A percentile compares a stretch with the other conserved stretches of the same genome.
phyloP scores from a whole-genome alignment of 2,113 vertebrate genomes.

The Engraulis encrasicolus region DNA sequence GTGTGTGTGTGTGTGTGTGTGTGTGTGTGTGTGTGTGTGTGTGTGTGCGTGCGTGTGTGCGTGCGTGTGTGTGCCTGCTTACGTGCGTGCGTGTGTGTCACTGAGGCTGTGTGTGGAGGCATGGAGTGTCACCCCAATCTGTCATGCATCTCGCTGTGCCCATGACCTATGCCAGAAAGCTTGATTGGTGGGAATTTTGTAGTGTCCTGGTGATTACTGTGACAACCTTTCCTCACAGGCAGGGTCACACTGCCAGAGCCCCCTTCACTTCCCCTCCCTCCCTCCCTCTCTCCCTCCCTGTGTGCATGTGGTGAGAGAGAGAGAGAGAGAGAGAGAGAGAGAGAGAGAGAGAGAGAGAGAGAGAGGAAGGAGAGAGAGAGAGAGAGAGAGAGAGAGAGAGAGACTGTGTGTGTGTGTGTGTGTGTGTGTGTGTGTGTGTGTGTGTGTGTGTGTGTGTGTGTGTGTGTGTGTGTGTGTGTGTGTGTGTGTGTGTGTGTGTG shows the following conservation, averaged over 20 bases:
- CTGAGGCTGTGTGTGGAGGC: neutral
- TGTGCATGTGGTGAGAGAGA: no score
- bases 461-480: no score
- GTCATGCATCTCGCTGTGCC: neutral
- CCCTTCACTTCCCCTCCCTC: neutral
- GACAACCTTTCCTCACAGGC: neutral
- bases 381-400: neutral
- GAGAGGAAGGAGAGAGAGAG: neutral
- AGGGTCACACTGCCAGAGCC: neutral
- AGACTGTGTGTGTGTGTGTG: no score
- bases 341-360: no score
- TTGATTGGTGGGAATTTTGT: neutral
- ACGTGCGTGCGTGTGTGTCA: neutral
- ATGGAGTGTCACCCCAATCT: neutral
- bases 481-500: no score
- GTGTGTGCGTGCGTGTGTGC: neutral
- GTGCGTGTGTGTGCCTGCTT: slow-evolving; percentile 3
- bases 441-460: no score
- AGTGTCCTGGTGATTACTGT: neutral
- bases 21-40: neutral
- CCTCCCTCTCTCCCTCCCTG: no score
- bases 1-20: neutral
- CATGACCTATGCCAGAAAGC: neutral
- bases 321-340: no score
- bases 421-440: no score